A percentile compares a stretch with the other conserved stretches of the same genome.
phyloP scores from a whole-genome alignment of 2,113 vertebrate genomes.

The Oryzias woworae region DNA sequence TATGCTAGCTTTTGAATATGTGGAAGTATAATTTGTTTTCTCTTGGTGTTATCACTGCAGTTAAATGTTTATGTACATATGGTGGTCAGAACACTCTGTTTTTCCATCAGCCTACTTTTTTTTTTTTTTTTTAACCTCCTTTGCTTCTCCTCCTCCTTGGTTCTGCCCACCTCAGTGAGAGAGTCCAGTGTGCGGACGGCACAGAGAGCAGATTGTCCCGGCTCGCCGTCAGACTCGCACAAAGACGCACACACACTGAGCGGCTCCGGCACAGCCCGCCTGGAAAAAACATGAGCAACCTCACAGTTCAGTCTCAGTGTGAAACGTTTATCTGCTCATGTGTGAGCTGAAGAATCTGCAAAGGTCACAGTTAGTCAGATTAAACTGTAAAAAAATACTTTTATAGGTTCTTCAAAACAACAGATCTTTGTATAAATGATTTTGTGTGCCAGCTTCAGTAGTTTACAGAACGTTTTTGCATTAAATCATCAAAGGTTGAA shows the following conservation, averaged over 20 bases:
- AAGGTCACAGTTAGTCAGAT: constrained; percentile 10
- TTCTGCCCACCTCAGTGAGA: constrained; percentile 45
- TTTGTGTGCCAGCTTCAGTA: no score
- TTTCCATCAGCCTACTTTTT: constrained; percentile 33
- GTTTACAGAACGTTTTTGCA: no score
- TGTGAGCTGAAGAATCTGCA: constrained; percentile 7
- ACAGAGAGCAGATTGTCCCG: constrained; percentile 63
- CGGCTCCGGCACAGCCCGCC: constrained; percentile 22
- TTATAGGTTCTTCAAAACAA: constrained; percentile 12
- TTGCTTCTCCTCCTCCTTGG: constrained; percentile 1
- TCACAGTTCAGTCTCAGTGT: constrained; percentile 40
- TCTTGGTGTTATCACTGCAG: constrained; percentile 19
- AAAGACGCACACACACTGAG: constrained; percentile 28
- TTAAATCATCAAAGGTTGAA: no score
- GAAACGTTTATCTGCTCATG: constrained; percentile 6
- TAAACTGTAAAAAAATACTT: neutral
- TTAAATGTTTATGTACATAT: constrained; percentile 13
- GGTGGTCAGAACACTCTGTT: constrained; percentile 35
- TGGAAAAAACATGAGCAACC: constrained; percentile 30
- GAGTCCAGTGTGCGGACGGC: constrained; percentile 51
- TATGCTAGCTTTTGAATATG: neutral
- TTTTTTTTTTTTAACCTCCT: constrained; percentile 21
- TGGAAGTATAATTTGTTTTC: constrained; percentile 13
- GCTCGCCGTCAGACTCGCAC: constrained; percentile 15
- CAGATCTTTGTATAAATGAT: no score